Evolutionary conservation across 2,797 vertebrate species (phyloP).

Genomic region (Enteromius trimaculatus): DNA sequence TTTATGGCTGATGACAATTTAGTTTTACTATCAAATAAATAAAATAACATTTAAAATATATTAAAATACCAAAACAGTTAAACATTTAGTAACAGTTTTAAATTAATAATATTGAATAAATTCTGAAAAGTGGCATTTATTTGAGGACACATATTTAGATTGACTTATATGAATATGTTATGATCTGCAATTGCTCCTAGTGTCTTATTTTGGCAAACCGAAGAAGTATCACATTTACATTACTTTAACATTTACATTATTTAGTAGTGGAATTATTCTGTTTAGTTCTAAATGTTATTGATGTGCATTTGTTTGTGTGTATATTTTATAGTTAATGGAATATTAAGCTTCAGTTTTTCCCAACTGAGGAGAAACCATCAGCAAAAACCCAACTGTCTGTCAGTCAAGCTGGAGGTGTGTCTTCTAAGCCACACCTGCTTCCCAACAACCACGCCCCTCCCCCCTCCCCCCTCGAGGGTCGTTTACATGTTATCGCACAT

Average conservation of each 20-base stretch:
- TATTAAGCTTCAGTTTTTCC: conserved; percentile 62
- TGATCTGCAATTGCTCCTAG: not conserved
- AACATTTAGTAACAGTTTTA: not conserved
- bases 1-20: not conserved
- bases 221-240: not conserved
- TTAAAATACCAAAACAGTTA: not conserved
- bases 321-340: conserved; percentile 74
- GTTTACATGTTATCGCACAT: conserved; percentile 70
- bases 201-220: not conserved
- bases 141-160: not conserved
- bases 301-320: conserved; percentile 54
- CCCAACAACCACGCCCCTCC: conserved; percentile 60
- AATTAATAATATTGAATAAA: not conserved
- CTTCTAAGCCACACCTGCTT: conserved; percentile 35
- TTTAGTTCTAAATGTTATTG: conserved; percentile 5
- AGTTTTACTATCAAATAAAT: not conserved
- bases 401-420: conserved; percentile 40
- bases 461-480: conserved; percentile 63
- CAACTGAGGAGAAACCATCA: conserved; percentile 59
- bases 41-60: not conserved
- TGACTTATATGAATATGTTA: not conserved
- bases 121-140: not conserved
- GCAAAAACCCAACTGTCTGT: conserved; percentile 65
- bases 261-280: not conserved
- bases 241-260: not conserved